These are phyloP conservation scores for Melanotaenia parkinsoni DNA, from an alignment of 2,797 vertebrate genomes.

Conservation along the genomic window DNA sequence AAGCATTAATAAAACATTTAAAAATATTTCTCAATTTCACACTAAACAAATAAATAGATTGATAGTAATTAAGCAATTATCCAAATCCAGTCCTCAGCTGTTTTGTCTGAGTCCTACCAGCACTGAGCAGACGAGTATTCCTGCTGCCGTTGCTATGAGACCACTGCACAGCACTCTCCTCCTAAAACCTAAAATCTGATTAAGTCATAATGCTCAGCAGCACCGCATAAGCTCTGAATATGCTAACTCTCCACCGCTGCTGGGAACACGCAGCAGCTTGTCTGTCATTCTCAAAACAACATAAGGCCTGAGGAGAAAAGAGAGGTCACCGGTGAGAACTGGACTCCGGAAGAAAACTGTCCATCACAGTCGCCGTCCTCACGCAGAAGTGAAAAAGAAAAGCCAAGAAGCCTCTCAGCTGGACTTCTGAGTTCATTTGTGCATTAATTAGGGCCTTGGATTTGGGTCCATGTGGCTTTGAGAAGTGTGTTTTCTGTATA, in stretches of 20 bases:
- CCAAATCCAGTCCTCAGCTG: background rate
- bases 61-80: background rate
- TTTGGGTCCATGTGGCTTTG: background rate
- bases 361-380: constrained; percentile 3
- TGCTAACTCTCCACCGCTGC: background rate
- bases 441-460: too few species aligned
- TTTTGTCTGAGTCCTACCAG: background rate
- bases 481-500: too few species aligned
- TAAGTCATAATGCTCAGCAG: constrained; percentile 5
- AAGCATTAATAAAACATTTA: too few species aligned
- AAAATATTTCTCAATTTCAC: too few species aligned
- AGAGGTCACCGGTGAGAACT: background rate
- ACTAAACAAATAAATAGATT: background rate
- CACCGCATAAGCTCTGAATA: constrained; percentile 1
- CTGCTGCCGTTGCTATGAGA: constrained; percentile 55
- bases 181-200: constrained; percentile 38
- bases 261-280: background rate
- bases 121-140: background rate
- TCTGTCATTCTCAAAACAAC: constrained; percentile 11
- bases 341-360: constrained; percentile 2
- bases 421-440: background rate
- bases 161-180: constrained; percentile 14
- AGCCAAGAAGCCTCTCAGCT: too few species aligned
- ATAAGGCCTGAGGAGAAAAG: background rate
- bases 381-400: background rate